Conservation (phyloP, 1,140 invertebrate species). For the Plutomurus gul region DNA sequence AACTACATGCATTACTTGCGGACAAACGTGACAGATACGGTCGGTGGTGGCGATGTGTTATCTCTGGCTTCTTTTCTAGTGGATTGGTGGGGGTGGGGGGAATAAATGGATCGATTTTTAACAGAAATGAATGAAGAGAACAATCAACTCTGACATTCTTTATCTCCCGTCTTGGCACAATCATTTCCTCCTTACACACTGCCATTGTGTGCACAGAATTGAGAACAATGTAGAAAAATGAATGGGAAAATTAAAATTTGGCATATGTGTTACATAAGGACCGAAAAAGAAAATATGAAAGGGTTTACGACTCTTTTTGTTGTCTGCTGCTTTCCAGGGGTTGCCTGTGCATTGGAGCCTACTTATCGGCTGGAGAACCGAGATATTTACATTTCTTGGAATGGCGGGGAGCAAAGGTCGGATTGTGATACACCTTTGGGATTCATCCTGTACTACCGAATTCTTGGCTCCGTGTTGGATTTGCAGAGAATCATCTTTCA, state of each 20-base stretch:
- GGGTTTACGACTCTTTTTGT: too few species aligned
- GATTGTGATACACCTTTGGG: slow-evolving; percentile 41
- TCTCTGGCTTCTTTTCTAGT: too few species aligned
- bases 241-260: slow-evolving; percentile 22
- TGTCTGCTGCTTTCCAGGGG: slow-evolving; percentile 37
- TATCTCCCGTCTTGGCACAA: slow-evolving; percentile 18
- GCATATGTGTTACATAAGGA: too few species aligned
- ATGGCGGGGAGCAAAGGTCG: background rate
- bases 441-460: slow-evolving; percentile 46
- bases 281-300: too few species aligned
- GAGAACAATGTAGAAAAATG: background rate
- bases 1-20: too few species aligned
- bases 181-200: slow-evolving; percentile 2
- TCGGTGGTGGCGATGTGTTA: too few species aligned
- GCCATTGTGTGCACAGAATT: slow-evolving; percentile 6
- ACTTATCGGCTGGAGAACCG: slow-evolving; percentile 33
- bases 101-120: background rate
- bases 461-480: slow-evolving; percentile 42
- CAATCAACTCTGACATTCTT: slow-evolving; percentile 20
- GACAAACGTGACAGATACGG: too few species aligned
- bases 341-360: slow-evolving; percentile 25
- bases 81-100: too few species aligned
- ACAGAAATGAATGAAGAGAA: slow-evolving; percentile 18
- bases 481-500: slow-evolving; percentile 43
- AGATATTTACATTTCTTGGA: slow-evolving; percentile 45